Conservation (phyloP, 2,113 vertebrate species). For the Tinamus guttatus region DNA sequence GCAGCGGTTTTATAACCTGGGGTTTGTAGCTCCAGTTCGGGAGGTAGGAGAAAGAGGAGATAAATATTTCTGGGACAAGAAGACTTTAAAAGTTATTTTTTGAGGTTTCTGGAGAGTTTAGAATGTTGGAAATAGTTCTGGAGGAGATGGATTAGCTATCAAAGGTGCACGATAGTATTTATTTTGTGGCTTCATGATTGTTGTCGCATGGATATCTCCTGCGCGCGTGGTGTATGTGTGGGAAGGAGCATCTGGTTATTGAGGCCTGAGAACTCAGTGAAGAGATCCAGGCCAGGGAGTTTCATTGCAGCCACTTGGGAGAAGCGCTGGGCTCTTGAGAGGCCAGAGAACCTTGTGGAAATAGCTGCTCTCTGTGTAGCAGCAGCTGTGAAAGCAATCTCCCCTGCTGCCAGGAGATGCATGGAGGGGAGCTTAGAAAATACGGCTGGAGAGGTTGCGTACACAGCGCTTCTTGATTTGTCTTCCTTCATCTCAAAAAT, state of each 20-base stretch:
- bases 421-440: neutral
- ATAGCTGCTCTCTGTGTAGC: accelerated
- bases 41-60: neutral
- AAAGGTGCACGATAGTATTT: neutral
- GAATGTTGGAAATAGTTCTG: neutral
- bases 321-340: neutral
- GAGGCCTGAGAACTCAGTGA: neutral
- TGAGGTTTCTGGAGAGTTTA: neutral
- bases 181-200: neutral
- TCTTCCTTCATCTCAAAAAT: neutral
- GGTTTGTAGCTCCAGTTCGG: neutral
- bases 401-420: neutral
- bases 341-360: neutral
- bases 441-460: neutral
- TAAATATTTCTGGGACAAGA: neutral
- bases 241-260: neutral
- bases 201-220: neutral
- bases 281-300: constrained; percentile 19
- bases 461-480: neutral
- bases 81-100: neutral
- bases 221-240: neutral
- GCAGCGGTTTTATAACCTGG: neutral
- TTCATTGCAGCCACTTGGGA: neutral
- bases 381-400: neutral
- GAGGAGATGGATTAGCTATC: neutral